phyloP scores from a whole-genome alignment of 1,140 invertebrate genomes.

The Solenopsis fugax region DNA sequence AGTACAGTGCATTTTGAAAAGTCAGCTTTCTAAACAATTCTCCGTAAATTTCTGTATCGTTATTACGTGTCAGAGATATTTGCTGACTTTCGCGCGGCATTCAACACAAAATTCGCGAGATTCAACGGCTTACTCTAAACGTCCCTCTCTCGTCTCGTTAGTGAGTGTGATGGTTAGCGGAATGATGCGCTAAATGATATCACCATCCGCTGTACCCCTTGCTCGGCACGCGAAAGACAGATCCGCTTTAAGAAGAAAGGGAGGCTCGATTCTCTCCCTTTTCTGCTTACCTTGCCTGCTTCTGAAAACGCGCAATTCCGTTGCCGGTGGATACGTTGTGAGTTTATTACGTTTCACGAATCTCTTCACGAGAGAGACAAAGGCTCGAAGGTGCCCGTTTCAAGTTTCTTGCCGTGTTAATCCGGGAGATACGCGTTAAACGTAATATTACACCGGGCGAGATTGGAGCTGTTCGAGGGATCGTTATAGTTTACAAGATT shows the following conservation, averaged over 20 bases:
- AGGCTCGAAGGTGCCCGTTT: background rate
- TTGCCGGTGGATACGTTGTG: slow-evolving; percentile 10
- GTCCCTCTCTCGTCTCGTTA: background rate
- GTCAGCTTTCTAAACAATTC: background rate
- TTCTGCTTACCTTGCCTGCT: background rate
- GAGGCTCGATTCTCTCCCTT: background rate
- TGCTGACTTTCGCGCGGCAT: background rate
- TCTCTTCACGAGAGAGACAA: slow-evolving; percentile 27
- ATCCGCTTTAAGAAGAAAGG: slow-evolving; percentile 35
- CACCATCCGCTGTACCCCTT: background rate
- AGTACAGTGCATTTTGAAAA: background rate
- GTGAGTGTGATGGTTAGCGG: background rate
- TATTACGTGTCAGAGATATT: background rate
- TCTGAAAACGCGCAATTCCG: slow-evolving; percentile 17
- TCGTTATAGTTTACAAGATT: slow-evolving; percentile 4
- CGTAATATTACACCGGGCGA: slow-evolving; percentile 9
- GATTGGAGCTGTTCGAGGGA: slow-evolving; percentile 14
- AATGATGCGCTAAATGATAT: slow-evolving; percentile 43
- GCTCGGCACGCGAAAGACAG: background rate
- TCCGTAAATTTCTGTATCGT: background rate
- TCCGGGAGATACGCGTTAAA: slow-evolving; percentile 1
- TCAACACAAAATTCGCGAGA: background rate
- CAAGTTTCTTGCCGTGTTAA: slow-evolving; percentile 15
- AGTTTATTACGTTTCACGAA: slow-evolving; percentile 50
- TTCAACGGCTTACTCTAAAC: background rate